Evolutionary conservation across 2,888 invertebrate genomes (phyloP).

Genomic region (Caenorhabditis macrosperma): DNA sequence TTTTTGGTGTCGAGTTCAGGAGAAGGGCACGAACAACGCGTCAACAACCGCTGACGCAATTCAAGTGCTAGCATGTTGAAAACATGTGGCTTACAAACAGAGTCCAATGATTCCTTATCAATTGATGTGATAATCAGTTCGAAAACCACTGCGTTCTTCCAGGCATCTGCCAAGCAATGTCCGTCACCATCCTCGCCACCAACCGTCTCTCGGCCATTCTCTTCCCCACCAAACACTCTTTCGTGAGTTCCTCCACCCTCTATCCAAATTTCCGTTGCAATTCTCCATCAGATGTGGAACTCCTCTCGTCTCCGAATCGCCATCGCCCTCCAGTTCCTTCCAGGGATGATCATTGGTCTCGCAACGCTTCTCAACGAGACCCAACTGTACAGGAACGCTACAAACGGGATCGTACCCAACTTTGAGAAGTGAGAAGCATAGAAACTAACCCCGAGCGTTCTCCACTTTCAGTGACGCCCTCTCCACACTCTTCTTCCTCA

Average conservation of each 20-base stretch:
- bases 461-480: conserved; percentile 17
- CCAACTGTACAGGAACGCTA: conserved; percentile 24
- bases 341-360: conserved; percentile 31
- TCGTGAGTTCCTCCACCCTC: too few species aligned
- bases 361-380: conserved; percentile 23
- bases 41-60: too few species aligned
- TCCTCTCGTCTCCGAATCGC: conserved; percentile 33
- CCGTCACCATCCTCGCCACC: conserved; percentile 47
- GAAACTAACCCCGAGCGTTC: not conserved
- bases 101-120: too few species aligned
- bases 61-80: too few species aligned
- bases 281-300: conserved; percentile 33
- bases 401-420: conserved; percentile 37
- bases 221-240: conserved; percentile 27
- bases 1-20: too few species aligned
- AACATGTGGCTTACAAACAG: too few species aligned
- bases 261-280: too few species aligned
- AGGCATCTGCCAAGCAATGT: conserved; percentile 58
- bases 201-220: conserved; percentile 53
- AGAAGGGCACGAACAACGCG: too few species aligned
- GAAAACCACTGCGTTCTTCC: not conserved
- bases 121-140: too few species aligned
- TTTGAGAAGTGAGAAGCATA: conserved; percentile 22
- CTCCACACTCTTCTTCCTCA: conserved; percentile 24
- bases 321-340: conserved; percentile 40